These are phyloP conservation scores for Cosmopolites sordidus DNA, from an alignment of 2,888 invertebrate genomes.

Conservation along the genomic window DNA sequence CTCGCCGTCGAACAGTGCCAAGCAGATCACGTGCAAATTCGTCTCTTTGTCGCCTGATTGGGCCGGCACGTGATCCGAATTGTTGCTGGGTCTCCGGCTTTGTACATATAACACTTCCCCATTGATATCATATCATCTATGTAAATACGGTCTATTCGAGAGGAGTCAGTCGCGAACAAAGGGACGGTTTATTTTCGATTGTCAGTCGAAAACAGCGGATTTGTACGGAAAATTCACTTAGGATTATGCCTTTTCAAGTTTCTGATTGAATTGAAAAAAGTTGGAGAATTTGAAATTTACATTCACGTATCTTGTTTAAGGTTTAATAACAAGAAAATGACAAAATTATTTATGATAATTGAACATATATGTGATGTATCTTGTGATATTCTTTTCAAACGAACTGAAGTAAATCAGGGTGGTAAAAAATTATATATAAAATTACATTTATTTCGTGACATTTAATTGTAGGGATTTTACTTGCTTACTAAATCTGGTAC, in stretches of 20 bases:
- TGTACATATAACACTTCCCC: slow-evolving; percentile 32
- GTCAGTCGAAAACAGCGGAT: slow-evolving; percentile 18
- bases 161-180: slow-evolving; percentile 20
- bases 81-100: slow-evolving; percentile 36
- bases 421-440: too few species aligned
- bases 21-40: slow-evolving; percentile 47
- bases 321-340: too few species aligned
- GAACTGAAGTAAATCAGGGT: too few species aligned
- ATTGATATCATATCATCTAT: slow-evolving; percentile 28
- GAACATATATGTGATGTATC: too few species aligned
- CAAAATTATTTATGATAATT: too few species aligned
- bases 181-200: slow-evolving; percentile 18
- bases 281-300: too few species aligned
- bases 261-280: background rate
- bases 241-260: background rate
- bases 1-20: too few species aligned
- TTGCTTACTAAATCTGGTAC: too few species aligned
- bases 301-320: too few species aligned
- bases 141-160: slow-evolving; percentile 26
- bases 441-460: too few species aligned
- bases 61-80: slow-evolving; percentile 42
- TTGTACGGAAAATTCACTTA: slow-evolving; percentile 21
- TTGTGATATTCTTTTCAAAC: too few species aligned
- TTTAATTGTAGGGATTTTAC: too few species aligned
- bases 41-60: slow-evolving; percentile 48